Conservation (phyloP, 2,888 invertebrate genomes). For the Poecilobothrus nobilitatus region DNA sequence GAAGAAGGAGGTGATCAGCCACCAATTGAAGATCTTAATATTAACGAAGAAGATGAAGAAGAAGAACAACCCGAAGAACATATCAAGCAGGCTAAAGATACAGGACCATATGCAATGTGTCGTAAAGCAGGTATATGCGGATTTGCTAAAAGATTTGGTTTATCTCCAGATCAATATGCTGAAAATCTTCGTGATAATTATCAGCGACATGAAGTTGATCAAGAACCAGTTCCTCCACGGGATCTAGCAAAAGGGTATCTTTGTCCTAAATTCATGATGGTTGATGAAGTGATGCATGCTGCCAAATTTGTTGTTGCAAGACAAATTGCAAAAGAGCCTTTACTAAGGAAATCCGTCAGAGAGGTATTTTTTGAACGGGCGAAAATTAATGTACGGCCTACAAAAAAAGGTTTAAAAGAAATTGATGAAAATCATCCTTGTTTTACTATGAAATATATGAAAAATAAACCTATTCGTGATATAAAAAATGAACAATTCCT, state of each 20-base stretch:
- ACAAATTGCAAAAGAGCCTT: slow-evolving; percentile 85
- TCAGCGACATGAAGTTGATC: slow-evolving; percentile 89
- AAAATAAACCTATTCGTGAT: slow-evolving; percentile 85
- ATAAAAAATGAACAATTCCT: slow-evolving; percentile 85
- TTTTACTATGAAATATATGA: slow-evolving; percentile 80
- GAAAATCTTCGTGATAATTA: slow-evolving; percentile 95
- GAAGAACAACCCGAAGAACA: slow-evolving; percentile 52
- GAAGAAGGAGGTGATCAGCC: slow-evolving; percentile 28
- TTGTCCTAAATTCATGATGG: slow-evolving; percentile 55
- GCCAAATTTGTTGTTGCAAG: slow-evolving; percentile 91
- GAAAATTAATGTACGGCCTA: slow-evolving; percentile 71
- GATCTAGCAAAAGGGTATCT: slow-evolving; percentile 75
- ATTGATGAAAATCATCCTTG: slow-evolving; percentile 92
- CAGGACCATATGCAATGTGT: slow-evolving; percentile 84
- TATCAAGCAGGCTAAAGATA: slow-evolving; percentile 77
- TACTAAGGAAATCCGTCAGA: slow-evolving; percentile 74
- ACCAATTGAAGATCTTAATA: slow-evolving; percentile 24
- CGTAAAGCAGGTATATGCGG: slow-evolving; percentile 75
- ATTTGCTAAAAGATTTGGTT: slow-evolving; percentile 82
- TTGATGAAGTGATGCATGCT: slow-evolving; percentile 80
- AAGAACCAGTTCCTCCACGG: slow-evolving; percentile 73
- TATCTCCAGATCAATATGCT: slow-evolving; percentile 89
- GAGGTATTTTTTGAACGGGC: slow-evolving; percentile 84
- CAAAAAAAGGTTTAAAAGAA: slow-evolving; percentile 83
- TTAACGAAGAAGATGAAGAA: slow-evolving; percentile 56